These are phyloP conservation scores for Thunnus maccoyii DNA, from an alignment of 2,113 vertebrate species.

Conservation along the genomic window DNA sequence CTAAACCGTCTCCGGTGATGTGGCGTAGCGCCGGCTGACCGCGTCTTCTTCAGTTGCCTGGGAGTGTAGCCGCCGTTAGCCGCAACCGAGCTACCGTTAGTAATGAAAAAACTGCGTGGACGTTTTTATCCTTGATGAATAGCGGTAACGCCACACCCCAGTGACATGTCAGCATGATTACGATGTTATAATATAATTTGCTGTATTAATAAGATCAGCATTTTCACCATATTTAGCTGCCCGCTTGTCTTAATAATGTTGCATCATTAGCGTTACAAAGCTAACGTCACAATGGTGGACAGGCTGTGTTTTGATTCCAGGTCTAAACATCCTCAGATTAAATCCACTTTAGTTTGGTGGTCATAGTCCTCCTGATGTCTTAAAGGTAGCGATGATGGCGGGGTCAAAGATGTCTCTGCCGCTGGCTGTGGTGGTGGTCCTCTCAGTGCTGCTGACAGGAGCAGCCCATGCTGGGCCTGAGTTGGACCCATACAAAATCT, in stretches of 20 bases:
- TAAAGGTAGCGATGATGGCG: constrained; percentile 63
- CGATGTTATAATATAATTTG: not conserved
- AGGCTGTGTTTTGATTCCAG: not conserved
- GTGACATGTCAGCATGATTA: constrained; percentile 3
- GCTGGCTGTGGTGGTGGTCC: constrained; percentile 66
- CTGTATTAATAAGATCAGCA: not conserved
- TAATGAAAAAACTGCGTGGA: not conserved
- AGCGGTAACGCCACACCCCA: not conserved
- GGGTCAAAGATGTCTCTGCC: constrained; percentile 59
- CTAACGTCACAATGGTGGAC: not conserved
- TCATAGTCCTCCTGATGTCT: constrained; percentile 3
- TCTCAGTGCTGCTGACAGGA: constrained; percentile 81
- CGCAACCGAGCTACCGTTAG: not conserved
- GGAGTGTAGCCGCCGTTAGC: not conserved
- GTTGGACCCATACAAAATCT: constrained; percentile 93
- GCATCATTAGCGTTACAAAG: not conserved
- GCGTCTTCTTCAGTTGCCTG: constrained; percentile 57
- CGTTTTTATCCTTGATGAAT: not conserved
- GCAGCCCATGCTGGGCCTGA: constrained; percentile 84
- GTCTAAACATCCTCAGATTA: not conserved
- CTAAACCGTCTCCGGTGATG: constrained; percentile 33
- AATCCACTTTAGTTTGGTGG: not conserved
- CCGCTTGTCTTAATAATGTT: not conserved
- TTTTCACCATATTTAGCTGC: not conserved
- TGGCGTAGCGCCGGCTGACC: constrained; percentile 56